Percentiles rank a stretch among this genome's conserved stretches.
Evolutionary conservation across 1,140 invertebrate species (phyloP).

Genomic region (Ceratina australensis): DNA sequence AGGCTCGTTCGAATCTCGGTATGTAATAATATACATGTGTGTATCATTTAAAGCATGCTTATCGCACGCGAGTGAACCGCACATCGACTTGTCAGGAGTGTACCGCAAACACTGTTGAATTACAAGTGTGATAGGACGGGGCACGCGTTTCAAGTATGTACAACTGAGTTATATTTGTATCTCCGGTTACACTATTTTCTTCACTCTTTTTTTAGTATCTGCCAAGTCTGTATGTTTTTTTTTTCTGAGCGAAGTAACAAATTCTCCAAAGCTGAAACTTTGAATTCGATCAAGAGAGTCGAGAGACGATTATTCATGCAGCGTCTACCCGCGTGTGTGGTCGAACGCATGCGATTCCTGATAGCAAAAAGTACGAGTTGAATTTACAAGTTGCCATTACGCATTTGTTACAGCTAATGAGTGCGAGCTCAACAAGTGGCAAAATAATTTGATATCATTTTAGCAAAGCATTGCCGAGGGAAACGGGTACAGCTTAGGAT

Average conservation of each 20-base stretch:
- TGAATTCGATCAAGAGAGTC: background rate
- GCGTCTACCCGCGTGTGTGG: conserved; percentile 3
- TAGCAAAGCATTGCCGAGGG: too few species aligned
- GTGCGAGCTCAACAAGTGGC: background rate
- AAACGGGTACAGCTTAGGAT: too few species aligned
- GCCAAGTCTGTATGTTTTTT: too few species aligned
- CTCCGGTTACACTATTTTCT: conserved; percentile 16
- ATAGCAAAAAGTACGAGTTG: background rate
- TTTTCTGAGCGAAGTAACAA: too few species aligned
- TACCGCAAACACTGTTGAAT: conserved; percentile 41
- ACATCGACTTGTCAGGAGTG: conserved; percentile 14
- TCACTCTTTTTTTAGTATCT: background rate
- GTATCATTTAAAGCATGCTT: conserved; percentile 10
- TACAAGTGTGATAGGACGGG: conserved; percentile 51
- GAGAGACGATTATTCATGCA: background rate
- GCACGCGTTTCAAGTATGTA: conserved; percentile 36
- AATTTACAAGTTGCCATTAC: background rate
- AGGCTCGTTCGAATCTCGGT: background rate
- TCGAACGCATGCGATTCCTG: background rate
- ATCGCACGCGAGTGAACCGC: background rate
- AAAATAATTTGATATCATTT: background rate
- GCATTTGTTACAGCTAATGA: background rate
- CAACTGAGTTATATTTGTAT: conserved; percentile 49
- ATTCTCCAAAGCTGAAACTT: too few species aligned
- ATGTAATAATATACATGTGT: background rate